A percentile compares a stretch with the other conserved stretches of the same genome.
These are phyloP conservation scores for Diplolepis rosae DNA, from an alignment of 2,888 invertebrate species.

Conservation along the genomic window DNA sequence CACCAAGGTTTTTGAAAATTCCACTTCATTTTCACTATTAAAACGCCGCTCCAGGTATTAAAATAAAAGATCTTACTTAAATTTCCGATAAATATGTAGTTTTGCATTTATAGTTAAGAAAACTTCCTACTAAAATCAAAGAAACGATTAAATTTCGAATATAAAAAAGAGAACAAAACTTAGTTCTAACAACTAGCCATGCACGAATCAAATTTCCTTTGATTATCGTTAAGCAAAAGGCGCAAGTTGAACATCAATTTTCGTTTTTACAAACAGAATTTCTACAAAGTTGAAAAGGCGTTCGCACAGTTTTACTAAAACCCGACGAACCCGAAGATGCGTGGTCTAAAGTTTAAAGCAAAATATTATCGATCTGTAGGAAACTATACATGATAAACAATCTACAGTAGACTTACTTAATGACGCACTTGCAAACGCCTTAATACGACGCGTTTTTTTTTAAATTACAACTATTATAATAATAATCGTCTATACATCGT, in stretches of 20 bases:
- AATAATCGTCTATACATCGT: conserved; percentile 26
- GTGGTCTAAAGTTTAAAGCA: conserved; percentile 7
- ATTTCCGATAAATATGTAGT: too few relatives aligned
- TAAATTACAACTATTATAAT: conserved; percentile 26
- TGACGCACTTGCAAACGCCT: conserved; percentile 13
- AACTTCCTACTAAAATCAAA: neutral
- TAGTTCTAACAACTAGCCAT: neutral
- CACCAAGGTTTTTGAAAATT: neutral
- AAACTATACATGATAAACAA: conserved; percentile 30
- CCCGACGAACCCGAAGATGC: neutral
- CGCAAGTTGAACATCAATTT: neutral
- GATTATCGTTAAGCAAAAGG: neutral
- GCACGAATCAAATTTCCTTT: neutral
- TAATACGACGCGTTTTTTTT: neutral
- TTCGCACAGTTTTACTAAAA: conserved; percentile 7
- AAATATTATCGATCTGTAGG: conserved; percentile 24
- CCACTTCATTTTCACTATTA: neutral
- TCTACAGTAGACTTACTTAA: conserved; percentile 20
- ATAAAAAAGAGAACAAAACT: neutral
- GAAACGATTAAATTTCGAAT: neutral
- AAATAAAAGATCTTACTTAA: too few relatives aligned
- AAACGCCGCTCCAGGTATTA: too few relatives aligned
- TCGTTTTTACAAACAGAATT: conserved; percentile 15
- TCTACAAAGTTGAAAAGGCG: conserved; percentile 16
- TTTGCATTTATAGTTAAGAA: neutral